These are phyloP conservation scores for Zelostemma sp. DNA, from an alignment of 1,140 invertebrate genomes.

Conservation along the genomic window DNA sequence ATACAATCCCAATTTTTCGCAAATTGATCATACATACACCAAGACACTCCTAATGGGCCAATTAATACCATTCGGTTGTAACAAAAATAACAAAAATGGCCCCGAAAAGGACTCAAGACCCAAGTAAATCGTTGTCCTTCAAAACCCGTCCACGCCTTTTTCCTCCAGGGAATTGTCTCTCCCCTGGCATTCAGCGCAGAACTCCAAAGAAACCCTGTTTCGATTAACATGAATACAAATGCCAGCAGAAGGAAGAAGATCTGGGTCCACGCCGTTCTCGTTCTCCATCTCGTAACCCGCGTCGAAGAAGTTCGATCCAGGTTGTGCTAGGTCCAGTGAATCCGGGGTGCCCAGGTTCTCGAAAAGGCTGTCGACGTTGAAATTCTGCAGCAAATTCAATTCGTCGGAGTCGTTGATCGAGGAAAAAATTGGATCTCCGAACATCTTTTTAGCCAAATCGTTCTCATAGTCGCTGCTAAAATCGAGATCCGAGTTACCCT, in stretches of 20 bases:
- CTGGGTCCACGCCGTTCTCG: no score
- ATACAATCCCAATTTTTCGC: conserved; percentile 28
- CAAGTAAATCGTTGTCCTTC: no score
- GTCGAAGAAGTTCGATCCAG: not conserved
- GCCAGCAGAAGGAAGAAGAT: conserved; percentile 49
- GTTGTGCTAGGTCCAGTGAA: conserved; percentile 7
- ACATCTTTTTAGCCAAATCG: not conserved
- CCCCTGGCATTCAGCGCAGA: conserved; percentile 67
- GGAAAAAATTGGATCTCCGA: not conserved
- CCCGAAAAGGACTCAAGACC: no score
- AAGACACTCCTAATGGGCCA: no score
- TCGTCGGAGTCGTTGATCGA: not conserved
- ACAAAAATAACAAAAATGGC: no score
- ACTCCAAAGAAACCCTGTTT: conserved; percentile 71
- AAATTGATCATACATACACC: no score
- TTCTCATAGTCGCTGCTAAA: not conserved
- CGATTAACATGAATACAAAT: conserved; percentile 72
- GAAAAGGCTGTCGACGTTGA: conserved; percentile 32
- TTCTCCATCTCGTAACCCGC: not conserved
- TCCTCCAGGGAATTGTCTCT: conserved; percentile 10
- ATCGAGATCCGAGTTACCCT: not conserved
- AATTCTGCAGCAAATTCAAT: conserved; percentile 1
- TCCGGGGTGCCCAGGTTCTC: conserved; percentile 33
- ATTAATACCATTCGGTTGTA: no score
- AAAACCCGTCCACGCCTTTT: no score